Evolutionary conservation across 2,797 vertebrate genomes (phyloP).

Genomic region (Lophotriccus pileatus): DNA sequence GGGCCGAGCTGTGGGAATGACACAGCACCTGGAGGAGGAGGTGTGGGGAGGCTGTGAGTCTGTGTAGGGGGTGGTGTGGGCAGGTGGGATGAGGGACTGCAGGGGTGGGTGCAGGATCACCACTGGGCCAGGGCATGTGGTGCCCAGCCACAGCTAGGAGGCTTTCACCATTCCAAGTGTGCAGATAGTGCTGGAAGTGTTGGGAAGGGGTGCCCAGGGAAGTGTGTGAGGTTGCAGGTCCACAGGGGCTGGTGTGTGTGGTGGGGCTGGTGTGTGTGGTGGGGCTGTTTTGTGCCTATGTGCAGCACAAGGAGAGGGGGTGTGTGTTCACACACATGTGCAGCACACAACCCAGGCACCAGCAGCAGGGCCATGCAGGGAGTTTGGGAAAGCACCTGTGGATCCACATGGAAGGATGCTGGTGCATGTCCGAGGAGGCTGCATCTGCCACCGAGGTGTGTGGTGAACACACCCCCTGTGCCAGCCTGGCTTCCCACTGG

Average conservation of each 20-base stretch:
- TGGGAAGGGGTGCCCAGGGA: neutral
- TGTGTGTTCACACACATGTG: neutral
- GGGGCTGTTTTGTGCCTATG: neutral
- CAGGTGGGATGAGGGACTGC: neutral
- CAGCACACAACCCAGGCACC: accelerated
- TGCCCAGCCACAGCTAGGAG: neutral
- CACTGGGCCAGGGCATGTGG: accelerated
- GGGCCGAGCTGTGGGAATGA: neutral
- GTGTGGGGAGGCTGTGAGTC: neutral
- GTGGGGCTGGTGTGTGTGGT: neutral
- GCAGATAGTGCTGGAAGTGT: neutral
- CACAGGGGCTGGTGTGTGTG: neutral
- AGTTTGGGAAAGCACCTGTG: neutral
- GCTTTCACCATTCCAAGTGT: neutral
- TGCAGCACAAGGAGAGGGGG: accelerated
- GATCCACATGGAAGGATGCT: accelerated
- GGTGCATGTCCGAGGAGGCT: neutral
- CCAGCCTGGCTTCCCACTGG: neutral
- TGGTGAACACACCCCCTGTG: neutral
- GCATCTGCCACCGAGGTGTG: neutral
- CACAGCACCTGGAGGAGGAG: neutral
- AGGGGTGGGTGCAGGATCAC: neutral
- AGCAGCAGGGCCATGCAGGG: accelerated
- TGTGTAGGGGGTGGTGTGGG: neutral
- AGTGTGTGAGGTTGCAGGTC: neutral